These are phyloP conservation scores for Hyaena hyaena DNA, from an alignment of 2,113 vertebrate genomes.

Conservation along the genomic window DNA sequence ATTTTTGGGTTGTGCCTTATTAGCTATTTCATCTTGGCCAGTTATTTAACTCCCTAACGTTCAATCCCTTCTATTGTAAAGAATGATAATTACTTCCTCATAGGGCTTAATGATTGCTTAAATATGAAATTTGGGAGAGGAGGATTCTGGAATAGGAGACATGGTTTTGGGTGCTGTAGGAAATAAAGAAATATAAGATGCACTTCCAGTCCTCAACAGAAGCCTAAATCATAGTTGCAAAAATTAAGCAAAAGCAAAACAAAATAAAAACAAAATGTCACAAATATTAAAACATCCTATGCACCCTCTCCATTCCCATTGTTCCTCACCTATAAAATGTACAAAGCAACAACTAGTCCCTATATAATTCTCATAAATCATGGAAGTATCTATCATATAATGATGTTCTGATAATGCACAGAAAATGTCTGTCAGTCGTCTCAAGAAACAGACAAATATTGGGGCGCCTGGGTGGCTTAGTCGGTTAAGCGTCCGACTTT, in stretches of 20 bases:
- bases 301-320: not conserved
- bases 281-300: not conserved
- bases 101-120: not conserved
- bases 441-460: not conserved
- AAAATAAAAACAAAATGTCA: not conserved
- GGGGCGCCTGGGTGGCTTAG: too few relatives aligned
- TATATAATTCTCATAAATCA: not conserved
- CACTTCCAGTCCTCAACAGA: not conserved
- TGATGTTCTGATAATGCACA: not conserved
- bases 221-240: not conserved
- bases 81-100: not conserved
- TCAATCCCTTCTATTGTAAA: not conserved
- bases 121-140: not conserved
- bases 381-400: not conserved
- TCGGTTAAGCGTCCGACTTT: too few relatives aligned
- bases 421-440: not conserved
- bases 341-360: not conserved
- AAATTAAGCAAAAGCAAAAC: slow-evolving; percentile 16
- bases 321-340: not conserved
- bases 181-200: not conserved
- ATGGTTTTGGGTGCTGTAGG: not conserved
- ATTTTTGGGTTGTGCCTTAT: not conserved
- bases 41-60: not conserved
- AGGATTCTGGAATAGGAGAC: not conserved
- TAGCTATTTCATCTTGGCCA: not conserved